Evolutionary conservation across 2,888 invertebrate genomes (phyloP), one percentile per base, ranked within the genome.

Genomic region (Drosophila parthenogenetica): DNA sequence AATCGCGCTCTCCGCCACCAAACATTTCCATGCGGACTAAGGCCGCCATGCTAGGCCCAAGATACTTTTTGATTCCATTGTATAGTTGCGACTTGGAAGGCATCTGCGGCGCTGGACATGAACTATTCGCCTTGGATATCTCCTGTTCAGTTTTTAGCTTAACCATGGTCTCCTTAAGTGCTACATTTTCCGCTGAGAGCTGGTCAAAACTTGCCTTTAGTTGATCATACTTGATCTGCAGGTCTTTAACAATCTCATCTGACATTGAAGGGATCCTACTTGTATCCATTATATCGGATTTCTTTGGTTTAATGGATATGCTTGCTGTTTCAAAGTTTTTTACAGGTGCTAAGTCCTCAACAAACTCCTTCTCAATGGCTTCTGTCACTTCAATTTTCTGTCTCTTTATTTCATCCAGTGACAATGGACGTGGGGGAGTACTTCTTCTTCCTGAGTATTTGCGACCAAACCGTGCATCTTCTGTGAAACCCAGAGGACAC

Each of bases 21-120:
- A 92, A 92, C 89, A 92, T 90, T 84, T 92, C 92, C 91, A 92
- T 92, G 8, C 92, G 90, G 4, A 92, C 75, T n/a, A 92, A 66
- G 0, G 92, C 80, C 0, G 87, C 81, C 91, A 92, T 92, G 5
- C 92, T 89, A 2, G 90, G 83, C 14, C 89, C 88, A 14, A 92
- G 64, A 70, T 92, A 92, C 59, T 90, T 91, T 64, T 90, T 92
- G n/a, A 92, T 90, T 1, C 90, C 89, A 66, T 90, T 90, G 50
- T 92, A 92, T 1, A 92, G 68, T 65, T 92, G 92, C 0, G 87
- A 62, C 55, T 92, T 92, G 5, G 81, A 79, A 17, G 88, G 16
- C 22, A 87, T 17, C 10, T 73, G 35, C 14, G 50, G 37, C 7
- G 55, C 13, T 2, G 51, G 5, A 0, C 49, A 8, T n/a, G 39